Percentiles rank a stretch among this genome's conserved stretches.
Evolutionary conservation across 2,888 invertebrate genomes (phyloP).

Genomic region (Machimus atricapillus): DNA sequence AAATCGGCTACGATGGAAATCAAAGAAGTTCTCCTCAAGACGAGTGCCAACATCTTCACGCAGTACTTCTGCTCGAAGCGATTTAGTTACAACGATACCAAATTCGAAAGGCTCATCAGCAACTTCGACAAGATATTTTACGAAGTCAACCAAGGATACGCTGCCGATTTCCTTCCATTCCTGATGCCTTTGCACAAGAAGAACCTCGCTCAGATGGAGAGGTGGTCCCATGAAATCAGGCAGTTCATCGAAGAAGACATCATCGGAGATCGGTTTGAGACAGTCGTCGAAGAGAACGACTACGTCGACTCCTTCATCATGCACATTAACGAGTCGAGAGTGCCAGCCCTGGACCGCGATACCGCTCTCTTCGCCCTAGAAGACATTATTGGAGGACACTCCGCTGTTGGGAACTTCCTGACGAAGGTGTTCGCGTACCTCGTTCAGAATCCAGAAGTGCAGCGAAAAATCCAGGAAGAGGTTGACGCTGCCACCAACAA

Average conservation of each 20-base stretch:
- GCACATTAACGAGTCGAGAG: conserved; percentile 61
- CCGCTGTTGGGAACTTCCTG: conserved; percentile 70
- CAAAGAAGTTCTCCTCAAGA: conserved; percentile 64
- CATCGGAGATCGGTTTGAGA: conserved; percentile 62
- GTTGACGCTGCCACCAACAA: conserved; percentile 54
- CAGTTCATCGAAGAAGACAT: conserved; percentile 65
- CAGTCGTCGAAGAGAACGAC: conserved; percentile 60
- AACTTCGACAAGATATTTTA: conserved; percentile 72
- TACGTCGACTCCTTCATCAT: conserved; percentile 68
- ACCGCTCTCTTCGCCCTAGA: conserved; percentile 59
- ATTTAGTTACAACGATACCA: conserved; percentile 59
- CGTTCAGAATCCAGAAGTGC: conserved; percentile 65
- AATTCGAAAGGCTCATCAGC: conserved; percentile 64
- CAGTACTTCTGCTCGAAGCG: conserved; percentile 67
- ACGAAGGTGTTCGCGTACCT: conserved; percentile 68
- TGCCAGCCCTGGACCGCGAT: conserved; percentile 64
- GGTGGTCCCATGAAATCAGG: conserved; percentile 65
- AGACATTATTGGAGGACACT: conserved; percentile 70
- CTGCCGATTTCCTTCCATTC: conserved; percentile 71
- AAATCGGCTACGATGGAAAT: conserved; percentile 51
- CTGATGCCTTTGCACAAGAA: conserved; percentile 65
- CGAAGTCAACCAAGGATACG: conserved; percentile 73
- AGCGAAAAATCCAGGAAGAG: conserved; percentile 66
- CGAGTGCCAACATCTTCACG: conserved; percentile 69
- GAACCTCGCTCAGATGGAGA: conserved; percentile 64